These are phyloP conservation scores for Hydrophis major DNA, from an alignment of 2,797 vertebrate genomes.

Conservation along the genomic window DNA sequence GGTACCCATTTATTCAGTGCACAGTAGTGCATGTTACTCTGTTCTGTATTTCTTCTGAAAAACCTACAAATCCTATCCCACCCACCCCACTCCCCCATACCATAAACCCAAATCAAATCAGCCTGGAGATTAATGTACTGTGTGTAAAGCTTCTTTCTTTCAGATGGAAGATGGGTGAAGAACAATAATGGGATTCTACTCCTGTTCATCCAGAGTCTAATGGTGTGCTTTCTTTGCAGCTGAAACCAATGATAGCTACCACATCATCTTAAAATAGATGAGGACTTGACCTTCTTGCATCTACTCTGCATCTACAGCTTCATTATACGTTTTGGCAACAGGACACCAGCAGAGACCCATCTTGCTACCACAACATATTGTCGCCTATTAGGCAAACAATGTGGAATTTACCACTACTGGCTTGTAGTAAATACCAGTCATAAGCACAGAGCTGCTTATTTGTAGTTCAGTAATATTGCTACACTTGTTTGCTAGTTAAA, in stretches of 20 bases:
- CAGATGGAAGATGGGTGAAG: neutral
- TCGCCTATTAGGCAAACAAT: constrained; percentile 10
- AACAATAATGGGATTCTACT: neutral
- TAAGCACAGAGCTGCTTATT: neutral
- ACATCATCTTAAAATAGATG: constrained; percentile 92
- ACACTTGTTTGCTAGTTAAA: constrained; percentile 3
- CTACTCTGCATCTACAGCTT: neutral
- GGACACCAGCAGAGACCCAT: constrained; percentile 37
- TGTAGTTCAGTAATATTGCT: constrained; percentile 28
- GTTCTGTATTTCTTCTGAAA: fast-evolving
- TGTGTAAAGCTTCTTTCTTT: neutral
- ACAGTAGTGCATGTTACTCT: neutral
- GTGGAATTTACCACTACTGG: constrained; percentile 3
- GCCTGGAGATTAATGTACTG: neutral
- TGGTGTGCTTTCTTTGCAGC: constrained; percentile 70
- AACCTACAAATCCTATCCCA: neutral
- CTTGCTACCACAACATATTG: neutral
- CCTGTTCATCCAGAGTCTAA: fast-evolving
- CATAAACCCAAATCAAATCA: neutral
- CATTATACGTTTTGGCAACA: neutral
- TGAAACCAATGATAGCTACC: constrained; percentile 91
- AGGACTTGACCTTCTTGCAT: neutral
- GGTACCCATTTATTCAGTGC: constrained; percentile 70
- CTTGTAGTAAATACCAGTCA: neutral
- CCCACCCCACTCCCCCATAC: too few species aligned